phyloP scores from a whole-genome alignment of 2,888 invertebrate species.

The Bhutanitis thaidina region DNA sequence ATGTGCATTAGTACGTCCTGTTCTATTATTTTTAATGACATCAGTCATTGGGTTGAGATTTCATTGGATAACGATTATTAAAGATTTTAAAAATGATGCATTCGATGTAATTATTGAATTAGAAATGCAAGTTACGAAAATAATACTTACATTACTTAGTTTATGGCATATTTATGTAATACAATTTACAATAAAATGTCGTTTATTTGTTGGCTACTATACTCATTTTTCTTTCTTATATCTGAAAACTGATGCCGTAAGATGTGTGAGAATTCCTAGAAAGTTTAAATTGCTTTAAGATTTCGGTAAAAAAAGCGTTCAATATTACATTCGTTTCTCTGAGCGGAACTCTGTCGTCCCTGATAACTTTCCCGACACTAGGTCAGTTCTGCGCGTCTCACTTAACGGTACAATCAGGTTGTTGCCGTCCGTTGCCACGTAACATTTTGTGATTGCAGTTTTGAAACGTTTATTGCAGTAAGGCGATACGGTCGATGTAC shows the following conservation, averaged over 20 bases:
- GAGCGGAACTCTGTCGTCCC: constrained; percentile 63
- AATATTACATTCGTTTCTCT: constrained; percentile 43
- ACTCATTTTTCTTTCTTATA: too few relatives aligned
- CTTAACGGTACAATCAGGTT: constrained; percentile 78
- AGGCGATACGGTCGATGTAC: constrained; percentile 31
- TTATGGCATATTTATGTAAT: too few relatives aligned
- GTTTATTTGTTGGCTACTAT: too few relatives aligned
- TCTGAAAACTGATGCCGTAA: too few relatives aligned
- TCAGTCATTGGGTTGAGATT: constrained; percentile 46
- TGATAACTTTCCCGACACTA: constrained; percentile 76
- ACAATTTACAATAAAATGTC: too few relatives aligned
- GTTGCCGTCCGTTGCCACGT: constrained; percentile 67
- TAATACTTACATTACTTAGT: too few relatives aligned
- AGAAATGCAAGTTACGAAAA: too few relatives aligned
- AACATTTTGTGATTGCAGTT: constrained; percentile 73
- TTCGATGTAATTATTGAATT: too few relatives aligned
- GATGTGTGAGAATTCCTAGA: too few relatives aligned
- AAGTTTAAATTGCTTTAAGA: too few relatives aligned
- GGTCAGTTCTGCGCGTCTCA: constrained; percentile 76
- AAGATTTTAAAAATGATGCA: neutral
- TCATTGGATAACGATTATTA: too few relatives aligned
- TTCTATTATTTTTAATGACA: constrained; percentile 42
- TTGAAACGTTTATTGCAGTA: constrained; percentile 59
- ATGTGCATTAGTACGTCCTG: constrained; percentile 45
- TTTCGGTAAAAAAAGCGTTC: constrained; percentile 31